Evolutionary conservation across 2,888 invertebrate species (phyloP), one percentile per base, ranked within the genome.

Genomic region (Cataglyphis altisquamis): DNA sequence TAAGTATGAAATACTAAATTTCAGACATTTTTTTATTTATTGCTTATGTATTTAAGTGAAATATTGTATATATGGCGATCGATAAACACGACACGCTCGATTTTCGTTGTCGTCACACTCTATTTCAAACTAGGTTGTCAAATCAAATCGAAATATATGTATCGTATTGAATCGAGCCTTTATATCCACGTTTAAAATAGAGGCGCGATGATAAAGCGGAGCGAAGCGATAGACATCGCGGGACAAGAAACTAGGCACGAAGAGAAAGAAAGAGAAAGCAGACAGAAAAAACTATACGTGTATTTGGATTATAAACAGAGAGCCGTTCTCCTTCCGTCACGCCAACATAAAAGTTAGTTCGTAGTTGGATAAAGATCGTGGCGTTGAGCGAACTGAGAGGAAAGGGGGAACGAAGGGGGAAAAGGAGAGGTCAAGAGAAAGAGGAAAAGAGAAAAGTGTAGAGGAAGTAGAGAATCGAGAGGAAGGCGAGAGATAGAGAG

Each of bases 261-360:
- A 72, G 63, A 52, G 52, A 52, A 52, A 52, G n/a, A 52, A n/a
- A 52, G n/a, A 52, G 45, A 66, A 48, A 67, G 15, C 32, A 25
- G 25, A 1, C 36, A 66, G 45, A 48, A 84, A 84, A 82, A 63
- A 74, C 68, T 74, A 55, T 70, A 48, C 48, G 45, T 72, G 72
- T 85, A 83, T 85, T 83, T 85, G 73, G 45, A 78, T 62, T 85
- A 85, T 78, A 83, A 85, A 85, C 82, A 82, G 60, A 66, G 73
- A 67, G 36, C 32, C 12, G 62, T 67, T 68, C 75, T 68, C 84
- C 25, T 75, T 52, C 72, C 55, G 72, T 80, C 82, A 52, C 70
- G 83, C 74, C 80, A 72, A 82, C 70, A 55, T 84, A 82, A 86
- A 84, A 86, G 82, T 86, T 86, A 72, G 64, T 82, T 60, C 36